A percentile compares a stretch with the other conserved stretches of the same genome.
phyloP scores from a whole-genome alignment of 2,113 vertebrate species.

The Empidonax traillii region DNA sequence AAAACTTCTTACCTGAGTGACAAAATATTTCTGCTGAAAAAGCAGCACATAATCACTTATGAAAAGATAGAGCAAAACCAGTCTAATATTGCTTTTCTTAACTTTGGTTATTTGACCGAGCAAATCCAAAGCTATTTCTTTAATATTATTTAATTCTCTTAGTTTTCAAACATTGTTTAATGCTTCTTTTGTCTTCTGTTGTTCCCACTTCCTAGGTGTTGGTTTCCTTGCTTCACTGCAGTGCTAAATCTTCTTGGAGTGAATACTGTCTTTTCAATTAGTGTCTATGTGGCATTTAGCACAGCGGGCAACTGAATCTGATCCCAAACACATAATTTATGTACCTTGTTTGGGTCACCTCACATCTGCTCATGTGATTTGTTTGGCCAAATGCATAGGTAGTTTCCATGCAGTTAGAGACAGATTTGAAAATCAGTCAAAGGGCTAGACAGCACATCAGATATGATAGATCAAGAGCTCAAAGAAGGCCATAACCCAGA shows the following conservation, averaged over 20 bases:
- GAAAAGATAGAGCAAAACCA: background rate
- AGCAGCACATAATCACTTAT: background rate
- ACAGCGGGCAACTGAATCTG: background rate
- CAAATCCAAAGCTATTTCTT: background rate
- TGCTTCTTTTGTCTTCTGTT: background rate
- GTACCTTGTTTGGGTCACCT: background rate
- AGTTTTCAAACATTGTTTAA: background rate
- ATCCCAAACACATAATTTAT: slow-evolving; percentile 16
- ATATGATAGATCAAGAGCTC: slow-evolving; percentile 10
- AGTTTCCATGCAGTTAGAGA: background rate
- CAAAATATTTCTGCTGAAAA: background rate
- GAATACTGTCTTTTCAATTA: slow-evolving; percentile 11
- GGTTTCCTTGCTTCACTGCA: background rate
- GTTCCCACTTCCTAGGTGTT: background rate
- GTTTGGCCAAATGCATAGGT: background rate
- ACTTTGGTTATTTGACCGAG: background rate
- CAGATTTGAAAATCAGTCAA: background rate
- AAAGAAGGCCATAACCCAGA: background rate
- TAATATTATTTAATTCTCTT: background rate
- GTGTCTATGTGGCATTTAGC: background rate
- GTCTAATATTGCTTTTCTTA: background rate
- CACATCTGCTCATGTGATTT: slow-evolving; percentile 19
- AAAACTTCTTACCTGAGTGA: background rate
- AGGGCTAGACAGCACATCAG: background rate
- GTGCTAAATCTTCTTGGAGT: background rate